Evolutionary conservation across 1,140 invertebrate genomes (phyloP).

Genomic region (Calliphora vicina): DNA sequence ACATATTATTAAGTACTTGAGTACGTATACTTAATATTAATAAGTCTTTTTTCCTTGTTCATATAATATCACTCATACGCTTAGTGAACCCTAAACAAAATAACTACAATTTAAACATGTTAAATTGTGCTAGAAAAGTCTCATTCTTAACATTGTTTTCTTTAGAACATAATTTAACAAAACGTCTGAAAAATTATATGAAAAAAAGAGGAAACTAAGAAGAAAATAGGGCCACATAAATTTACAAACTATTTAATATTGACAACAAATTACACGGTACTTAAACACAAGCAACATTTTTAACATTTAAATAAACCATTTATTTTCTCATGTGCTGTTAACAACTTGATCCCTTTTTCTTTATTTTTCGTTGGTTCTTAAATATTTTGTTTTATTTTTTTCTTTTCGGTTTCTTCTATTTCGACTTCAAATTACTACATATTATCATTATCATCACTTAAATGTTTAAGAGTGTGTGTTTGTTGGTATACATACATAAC

Average conservation of each 20-base stretch:
- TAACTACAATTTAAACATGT: no score
- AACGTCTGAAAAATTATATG: no score
- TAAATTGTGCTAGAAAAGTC: no score
- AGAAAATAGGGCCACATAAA: not conserved
- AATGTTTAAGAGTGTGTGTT: not conserved
- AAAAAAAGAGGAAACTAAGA: no score
- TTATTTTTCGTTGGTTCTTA: not conserved
- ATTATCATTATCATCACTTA: not conserved
- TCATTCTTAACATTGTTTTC: no score
- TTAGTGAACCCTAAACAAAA: no score
- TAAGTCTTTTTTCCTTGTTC: no score
- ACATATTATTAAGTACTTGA: no score
- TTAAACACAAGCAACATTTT: not conserved
- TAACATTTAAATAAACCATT: not conserved
- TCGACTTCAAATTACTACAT: not conserved
- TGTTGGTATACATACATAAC: no score
- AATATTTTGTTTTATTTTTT: not conserved
- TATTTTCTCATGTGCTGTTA: not conserved
- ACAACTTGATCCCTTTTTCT: not conserved
- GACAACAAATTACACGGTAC: slow-evolving; percentile 4
- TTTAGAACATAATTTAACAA: no score
- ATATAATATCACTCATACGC: no score
- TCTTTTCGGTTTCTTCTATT: not conserved
- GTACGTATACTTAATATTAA: no score
- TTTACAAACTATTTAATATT: slow-evolving; percentile 2